Percentiles rank a stretch among this genome's conserved stretches.
phyloP scores from a whole-genome alignment of 2,888 invertebrate genomes.

The Dasysyrphus tricinctus region DNA sequence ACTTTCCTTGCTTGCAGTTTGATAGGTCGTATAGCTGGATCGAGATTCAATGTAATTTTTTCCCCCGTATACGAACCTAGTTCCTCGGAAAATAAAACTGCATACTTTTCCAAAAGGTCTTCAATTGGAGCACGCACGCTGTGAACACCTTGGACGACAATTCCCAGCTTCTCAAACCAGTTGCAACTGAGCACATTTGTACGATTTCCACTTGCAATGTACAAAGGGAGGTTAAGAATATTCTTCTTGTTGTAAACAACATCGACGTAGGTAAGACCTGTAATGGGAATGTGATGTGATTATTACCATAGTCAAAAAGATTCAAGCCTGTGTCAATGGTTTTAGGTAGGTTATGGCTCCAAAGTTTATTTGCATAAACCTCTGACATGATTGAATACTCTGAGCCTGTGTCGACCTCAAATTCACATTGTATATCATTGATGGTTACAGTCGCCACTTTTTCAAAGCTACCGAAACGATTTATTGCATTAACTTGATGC shows the following conservation, averaged over 20 bases:
- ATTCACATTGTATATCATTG: neutral
- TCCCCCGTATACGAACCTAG: neutral
- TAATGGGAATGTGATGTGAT: neutral
- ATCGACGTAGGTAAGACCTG: neutral
- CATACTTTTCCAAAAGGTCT: neutral
- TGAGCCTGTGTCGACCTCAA: neutral
- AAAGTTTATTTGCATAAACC: too few relatives aligned
- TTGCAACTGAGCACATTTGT: neutral
- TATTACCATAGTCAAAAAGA: neutral
- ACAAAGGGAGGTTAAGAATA: neutral
- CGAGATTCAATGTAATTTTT: neutral
- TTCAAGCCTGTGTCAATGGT: neutral
- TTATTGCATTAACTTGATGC: neutral
- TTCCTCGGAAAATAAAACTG: neutral
- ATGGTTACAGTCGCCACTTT: neutral
- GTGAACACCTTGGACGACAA: neutral
- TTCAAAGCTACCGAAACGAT: neutral
- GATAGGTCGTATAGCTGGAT: slow-evolving; percentile 9
- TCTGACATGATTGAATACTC: too few relatives aligned
- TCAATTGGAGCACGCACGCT: neutral
- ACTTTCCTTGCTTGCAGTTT: slow-evolving; percentile 19
- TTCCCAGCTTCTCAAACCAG: neutral
- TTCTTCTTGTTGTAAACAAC: neutral
- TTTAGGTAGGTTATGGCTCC: neutral
- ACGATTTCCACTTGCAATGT: slow-evolving; percentile 1